phyloP scores from a whole-genome alignment of 1,140 invertebrate genomes.

The Caenorhabditis brenneri region DNA sequence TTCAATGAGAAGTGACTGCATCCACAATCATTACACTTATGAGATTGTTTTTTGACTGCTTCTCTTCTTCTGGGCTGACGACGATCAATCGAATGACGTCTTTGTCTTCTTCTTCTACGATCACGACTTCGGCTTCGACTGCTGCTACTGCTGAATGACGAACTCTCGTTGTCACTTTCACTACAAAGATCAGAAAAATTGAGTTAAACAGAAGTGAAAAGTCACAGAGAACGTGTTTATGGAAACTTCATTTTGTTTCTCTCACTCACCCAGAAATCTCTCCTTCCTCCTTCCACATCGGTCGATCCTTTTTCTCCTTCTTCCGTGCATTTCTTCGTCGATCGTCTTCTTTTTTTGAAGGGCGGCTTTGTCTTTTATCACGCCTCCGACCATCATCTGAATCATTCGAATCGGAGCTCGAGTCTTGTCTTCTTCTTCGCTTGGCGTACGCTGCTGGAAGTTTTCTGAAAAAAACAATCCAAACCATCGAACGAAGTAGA shows the following conservation, averaged over 20 bases:
- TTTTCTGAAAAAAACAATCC: background rate
- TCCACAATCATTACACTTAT: slow-evolving; percentile 13
- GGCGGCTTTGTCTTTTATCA: background rate
- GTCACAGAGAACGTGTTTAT: no score
- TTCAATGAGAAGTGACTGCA: background rate
- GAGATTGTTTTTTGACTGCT: background rate
- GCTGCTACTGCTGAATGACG: no score
- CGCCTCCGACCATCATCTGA: background rate
- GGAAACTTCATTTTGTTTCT: background rate
- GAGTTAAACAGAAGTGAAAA: no score
- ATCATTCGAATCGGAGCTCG: background rate
- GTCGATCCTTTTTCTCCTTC: background rate
- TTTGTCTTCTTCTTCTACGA: background rate
- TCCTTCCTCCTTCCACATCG: slow-evolving; percentile 33
- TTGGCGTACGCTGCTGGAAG: background rate
- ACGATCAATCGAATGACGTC: no score
- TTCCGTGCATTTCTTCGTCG: background rate
- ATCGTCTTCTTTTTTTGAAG: background rate
- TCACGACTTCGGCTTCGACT: background rate
- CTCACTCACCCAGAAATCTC: background rate
- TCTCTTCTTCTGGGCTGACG: background rate
- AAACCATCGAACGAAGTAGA: no score
- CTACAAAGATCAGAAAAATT: no score
- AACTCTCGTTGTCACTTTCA: background rate
- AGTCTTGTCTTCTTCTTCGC: background rate